These are phyloP conservation scores for Nannospalax galili DNA, from an alignment of 2,113 vertebrate species.

Conservation along the genomic window DNA sequence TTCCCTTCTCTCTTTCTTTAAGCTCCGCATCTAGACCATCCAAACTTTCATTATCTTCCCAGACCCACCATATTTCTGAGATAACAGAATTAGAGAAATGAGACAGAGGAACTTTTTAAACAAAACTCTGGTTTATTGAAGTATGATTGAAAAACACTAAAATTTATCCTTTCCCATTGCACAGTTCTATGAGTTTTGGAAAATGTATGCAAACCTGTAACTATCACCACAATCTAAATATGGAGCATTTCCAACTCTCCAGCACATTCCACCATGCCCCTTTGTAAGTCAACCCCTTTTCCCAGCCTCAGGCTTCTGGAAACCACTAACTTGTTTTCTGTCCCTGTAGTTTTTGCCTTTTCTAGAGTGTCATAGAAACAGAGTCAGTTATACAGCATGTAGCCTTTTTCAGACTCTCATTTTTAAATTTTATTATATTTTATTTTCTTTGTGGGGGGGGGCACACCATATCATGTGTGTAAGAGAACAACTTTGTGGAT, in stretches of 20 bases:
- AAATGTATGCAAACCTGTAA: not conserved
- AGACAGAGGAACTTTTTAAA: not conserved
- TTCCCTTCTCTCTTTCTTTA: not conserved
- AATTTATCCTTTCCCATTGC: not conserved
- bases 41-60: conserved; percentile 25
- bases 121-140: not conserved
- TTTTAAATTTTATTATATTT: conserved; percentile 1
- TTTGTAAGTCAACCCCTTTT: not conserved
- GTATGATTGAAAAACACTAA: not conserved
- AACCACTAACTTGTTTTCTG: conserved; percentile 18
- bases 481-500: not conserved
- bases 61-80: not conserved
- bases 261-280: not conserved
- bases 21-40: not conserved
- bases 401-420: conserved; percentile 10
- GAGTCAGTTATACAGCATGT: not conserved
- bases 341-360: conserved; percentile 46
- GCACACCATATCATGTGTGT: not conserved
- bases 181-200: conserved; percentile 19
- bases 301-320: not conserved
- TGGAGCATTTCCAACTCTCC: not conserved
- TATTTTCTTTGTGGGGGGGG: not conserved
- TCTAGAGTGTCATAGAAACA: conserved; percentile 46
- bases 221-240: conserved; percentile 4
- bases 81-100: conserved; percentile 27